Conservation (phyloP, 2,888 invertebrate species). For the Stramonita haemastoma region DNA sequence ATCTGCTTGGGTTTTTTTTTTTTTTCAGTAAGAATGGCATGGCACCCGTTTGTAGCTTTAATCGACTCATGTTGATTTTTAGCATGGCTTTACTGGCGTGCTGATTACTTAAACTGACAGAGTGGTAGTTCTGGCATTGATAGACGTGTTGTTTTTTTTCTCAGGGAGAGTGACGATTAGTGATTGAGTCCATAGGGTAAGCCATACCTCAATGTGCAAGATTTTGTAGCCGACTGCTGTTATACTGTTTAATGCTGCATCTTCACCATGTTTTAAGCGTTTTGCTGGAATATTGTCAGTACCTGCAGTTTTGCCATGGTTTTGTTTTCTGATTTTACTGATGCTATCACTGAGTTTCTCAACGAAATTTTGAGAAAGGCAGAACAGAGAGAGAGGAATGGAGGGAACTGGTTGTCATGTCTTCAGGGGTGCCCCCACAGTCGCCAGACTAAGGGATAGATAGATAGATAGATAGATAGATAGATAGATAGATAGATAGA, state of each 20-base stretch:
- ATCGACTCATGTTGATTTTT: neutral
- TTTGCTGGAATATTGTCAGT: no score
- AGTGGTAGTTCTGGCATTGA: neutral
- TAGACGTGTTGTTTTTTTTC: neutral
- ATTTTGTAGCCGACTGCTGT: neutral
- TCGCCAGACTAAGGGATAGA: no score
- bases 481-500: no score
- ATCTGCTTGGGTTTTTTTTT: neutral
- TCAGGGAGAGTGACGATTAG: neutral
- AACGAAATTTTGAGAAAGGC: no score
- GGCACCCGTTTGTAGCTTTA: neutral
- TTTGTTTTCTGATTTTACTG: no score
- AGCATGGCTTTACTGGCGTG: neutral
- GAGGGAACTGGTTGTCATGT: no score
- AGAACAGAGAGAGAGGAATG: no score
- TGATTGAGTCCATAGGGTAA: neutral
- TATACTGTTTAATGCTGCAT: neutral
- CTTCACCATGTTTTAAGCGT: neutral
- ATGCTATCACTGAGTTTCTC: no score
- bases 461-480: no score
- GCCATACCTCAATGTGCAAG: neutral
- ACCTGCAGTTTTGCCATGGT: neutral
- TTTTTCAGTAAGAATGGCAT: neutral
- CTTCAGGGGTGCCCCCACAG: no score
- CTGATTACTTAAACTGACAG: neutral